These are phyloP conservation scores for Plodia interpunctella DNA, from an alignment of 1,140 invertebrate species.

Conservation along the genomic window DNA sequence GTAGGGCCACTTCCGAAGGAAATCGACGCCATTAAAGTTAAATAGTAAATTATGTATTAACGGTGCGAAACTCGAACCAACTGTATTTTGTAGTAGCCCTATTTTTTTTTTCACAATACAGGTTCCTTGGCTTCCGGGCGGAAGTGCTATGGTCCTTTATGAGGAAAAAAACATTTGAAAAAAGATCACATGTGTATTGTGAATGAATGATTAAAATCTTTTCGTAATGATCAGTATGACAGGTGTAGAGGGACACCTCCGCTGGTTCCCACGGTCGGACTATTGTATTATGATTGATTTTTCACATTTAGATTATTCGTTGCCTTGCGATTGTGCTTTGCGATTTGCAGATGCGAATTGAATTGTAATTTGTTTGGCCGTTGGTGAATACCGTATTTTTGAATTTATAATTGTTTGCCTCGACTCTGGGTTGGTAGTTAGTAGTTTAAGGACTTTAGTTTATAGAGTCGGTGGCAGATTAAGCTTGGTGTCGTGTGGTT, in stretches of 20 bases:
- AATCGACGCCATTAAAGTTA: conserved; percentile 8
- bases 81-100: conserved; percentile 31
- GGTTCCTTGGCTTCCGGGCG: conserved; percentile 70
- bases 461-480: no score
- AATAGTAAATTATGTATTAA: not conserved
- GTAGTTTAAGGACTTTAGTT: no score
- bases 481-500: no score
- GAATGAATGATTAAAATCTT: conserved; percentile 52
- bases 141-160: conserved; percentile 66
- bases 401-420: not conserved
- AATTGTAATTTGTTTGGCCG: conserved; percentile 7
- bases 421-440: no score
- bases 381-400: not conserved
- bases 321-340: conserved; percentile 18
- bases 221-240: conserved; percentile 49
- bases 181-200: conserved; percentile 54
- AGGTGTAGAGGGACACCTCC: conserved; percentile 53
- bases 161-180: conserved; percentile 46
- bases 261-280: conserved; percentile 45
- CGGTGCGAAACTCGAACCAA: not conserved
- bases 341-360: conserved; percentile 6
- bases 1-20: not conserved
- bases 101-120: conserved; percentile 60
- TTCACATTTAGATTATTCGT: conserved; percentile 29
- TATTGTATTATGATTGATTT: conserved; percentile 30